Evolutionary conservation across 2,113 vertebrate genomes (phyloP).

Genomic region (Oceanodroma tethys): DNA sequence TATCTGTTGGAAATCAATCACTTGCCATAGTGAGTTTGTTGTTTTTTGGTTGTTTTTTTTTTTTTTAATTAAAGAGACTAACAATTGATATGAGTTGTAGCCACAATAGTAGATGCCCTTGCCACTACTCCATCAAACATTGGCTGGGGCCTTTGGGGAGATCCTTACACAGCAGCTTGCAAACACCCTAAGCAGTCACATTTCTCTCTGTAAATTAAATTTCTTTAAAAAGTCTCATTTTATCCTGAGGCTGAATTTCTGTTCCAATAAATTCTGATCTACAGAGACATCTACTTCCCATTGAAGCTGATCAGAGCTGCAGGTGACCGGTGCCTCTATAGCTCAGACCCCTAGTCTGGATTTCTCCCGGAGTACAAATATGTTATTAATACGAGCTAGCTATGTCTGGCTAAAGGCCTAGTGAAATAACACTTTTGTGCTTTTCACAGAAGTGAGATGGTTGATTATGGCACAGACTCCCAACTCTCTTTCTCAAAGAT

Average conservation of each 20-base stretch:
- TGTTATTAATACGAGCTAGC: constrained; percentile 12
- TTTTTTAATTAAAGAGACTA: neutral
- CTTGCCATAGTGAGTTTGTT: neutral
- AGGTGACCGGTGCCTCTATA: constrained; percentile 3
- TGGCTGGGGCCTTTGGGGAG: neutral
- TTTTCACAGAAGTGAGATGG: neutral
- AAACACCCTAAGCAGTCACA: neutral
- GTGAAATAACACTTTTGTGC: neutral
- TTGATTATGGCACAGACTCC: neutral
- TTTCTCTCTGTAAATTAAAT: constrained; percentile 41
- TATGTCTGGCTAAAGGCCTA: neutral
- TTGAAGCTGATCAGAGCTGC: constrained; percentile 49
- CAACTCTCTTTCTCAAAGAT: neutral
- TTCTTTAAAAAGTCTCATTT: constrained; percentile 25
- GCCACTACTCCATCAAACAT: neutral
- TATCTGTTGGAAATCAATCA: neutral
- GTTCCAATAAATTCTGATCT: constrained; percentile 51
- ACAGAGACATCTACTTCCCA: constrained; percentile 27
- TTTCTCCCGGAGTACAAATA: neutral
- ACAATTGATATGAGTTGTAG: neutral
- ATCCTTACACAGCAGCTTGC: neutral
- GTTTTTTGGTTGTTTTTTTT: neutral
- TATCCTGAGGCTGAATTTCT: constrained; percentile 45
- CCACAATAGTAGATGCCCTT: neutral
- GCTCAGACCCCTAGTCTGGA: constrained; percentile 42